Evolutionary conservation across 2,888 invertebrate genomes (phyloP).

Genomic region (Heliconius erato): DNA sequence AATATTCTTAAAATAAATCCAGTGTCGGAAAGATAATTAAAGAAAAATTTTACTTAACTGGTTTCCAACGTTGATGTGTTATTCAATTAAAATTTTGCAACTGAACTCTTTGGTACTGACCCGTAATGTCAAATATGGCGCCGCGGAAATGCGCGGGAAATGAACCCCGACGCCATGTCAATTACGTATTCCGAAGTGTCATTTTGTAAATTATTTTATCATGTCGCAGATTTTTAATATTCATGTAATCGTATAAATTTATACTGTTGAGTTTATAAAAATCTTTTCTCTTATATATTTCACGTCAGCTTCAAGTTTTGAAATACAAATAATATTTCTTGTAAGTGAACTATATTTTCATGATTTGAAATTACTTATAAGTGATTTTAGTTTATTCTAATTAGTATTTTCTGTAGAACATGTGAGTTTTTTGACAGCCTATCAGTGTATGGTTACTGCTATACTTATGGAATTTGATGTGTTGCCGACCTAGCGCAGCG

Average conservation of each 20-base stretch:
- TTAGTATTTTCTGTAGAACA: too few species aligned
- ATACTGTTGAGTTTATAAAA: background rate
- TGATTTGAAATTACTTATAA: too few species aligned
- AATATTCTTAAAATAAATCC: slow-evolving; percentile 25
- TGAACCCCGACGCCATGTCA: slow-evolving; percentile 39
- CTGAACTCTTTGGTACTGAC: slow-evolving; percentile 33
- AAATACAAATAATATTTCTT: too few species aligned
- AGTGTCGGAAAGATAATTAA: slow-evolving; percentile 22
- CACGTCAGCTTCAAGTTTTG: too few species aligned
- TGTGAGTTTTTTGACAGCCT: too few species aligned
- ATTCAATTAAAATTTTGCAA: slow-evolving; percentile 41
- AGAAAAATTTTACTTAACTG: slow-evolving; percentile 18
- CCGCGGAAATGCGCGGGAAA: slow-evolving; percentile 52
- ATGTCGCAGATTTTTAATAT: slow-evolving; percentile 8
- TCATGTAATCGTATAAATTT: background rate
- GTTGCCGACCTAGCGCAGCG: too few species aligned
- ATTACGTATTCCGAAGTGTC: slow-evolving; percentile 23
- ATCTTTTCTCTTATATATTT: too few species aligned
- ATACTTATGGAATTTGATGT: too few species aligned
- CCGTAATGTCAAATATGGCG: slow-evolving; percentile 34
- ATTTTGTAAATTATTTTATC: slow-evolving; percentile 28
- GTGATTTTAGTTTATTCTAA: too few species aligned
- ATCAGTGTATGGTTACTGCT: too few species aligned
- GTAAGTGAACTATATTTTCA: too few species aligned
- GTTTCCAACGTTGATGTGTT: slow-evolving; percentile 25